Evolutionary conservation across 2,113 vertebrate genomes (phyloP).

Genomic region (Carollia perspicillata): DNA sequence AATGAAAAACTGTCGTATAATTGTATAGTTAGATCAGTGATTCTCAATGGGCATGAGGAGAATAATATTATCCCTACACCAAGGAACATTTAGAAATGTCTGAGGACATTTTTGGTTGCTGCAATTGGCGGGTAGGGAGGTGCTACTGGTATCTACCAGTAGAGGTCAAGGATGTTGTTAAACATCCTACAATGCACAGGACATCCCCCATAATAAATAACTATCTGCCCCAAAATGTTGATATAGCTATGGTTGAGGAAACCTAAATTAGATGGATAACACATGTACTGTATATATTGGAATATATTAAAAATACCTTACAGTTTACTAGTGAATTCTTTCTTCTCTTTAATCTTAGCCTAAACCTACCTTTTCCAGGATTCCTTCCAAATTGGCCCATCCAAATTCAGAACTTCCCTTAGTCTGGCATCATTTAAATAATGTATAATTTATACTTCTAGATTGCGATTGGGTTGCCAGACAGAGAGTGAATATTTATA

Average conservation of each 20-base stretch:
- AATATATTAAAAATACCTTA: not conserved
- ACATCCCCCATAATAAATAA: not conserved
- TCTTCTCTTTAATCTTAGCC: not conserved
- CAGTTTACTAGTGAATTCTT: not conserved
- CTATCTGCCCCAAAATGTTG: not conserved
- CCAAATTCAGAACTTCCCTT: not conserved
- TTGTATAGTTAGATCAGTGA: not conserved
- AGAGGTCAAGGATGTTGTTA: not conserved
- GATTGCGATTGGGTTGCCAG: not conserved
- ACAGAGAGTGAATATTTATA: not conserved
- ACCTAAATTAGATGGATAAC: not conserved
- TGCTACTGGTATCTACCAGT: not conserved
- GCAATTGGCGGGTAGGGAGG: not conserved
- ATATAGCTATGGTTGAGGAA: not conserved
- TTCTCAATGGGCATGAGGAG: not conserved
- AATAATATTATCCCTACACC: not conserved
- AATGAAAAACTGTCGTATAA: not conserved
- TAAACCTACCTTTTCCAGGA: not conserved
- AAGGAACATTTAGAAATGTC: not conserved
- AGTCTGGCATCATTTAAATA: not conserved
- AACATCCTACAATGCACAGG: not conserved
- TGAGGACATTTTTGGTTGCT: not conserved
- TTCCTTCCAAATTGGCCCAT: not conserved
- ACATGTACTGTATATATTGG: not conserved
- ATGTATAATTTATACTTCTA: not conserved